phyloP scores from a whole-genome alignment of 2,888 invertebrate species.

The Ophioninae sp. region DNA sequence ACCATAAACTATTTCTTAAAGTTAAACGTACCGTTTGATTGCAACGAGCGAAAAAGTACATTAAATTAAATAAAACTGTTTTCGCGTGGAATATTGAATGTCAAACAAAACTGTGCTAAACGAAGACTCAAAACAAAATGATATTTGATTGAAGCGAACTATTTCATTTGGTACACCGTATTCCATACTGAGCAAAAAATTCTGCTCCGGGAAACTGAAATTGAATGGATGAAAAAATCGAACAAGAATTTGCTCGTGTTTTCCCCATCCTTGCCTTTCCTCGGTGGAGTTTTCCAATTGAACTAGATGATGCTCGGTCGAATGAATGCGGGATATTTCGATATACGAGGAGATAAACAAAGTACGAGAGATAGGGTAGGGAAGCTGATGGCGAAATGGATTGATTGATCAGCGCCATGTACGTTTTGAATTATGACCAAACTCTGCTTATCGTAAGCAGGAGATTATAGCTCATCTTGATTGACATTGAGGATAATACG shows the following conservation, averaged over 20 bases:
- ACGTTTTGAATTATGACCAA: conserved; percentile 43
- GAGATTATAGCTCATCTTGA: conserved; percentile 41
- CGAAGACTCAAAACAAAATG: neutral
- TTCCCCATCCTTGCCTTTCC: neutral
- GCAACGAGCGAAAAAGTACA: neutral
- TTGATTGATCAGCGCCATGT: conserved; percentile 41
- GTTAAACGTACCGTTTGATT: neutral
- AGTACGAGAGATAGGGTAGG: neutral
- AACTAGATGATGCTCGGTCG: neutral
- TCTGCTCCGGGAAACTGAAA: neutral
- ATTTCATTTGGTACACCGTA: neutral
- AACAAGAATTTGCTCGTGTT: neutral
- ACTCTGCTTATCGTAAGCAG: conserved; percentile 45
- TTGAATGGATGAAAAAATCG: conserved; percentile 5
- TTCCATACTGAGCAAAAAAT: neutral
- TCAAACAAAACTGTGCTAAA: neutral
- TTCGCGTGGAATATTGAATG: neutral
- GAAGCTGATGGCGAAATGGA: neutral
- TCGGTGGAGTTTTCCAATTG: neutral
- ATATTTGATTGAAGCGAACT: neutral
- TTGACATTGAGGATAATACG: conserved; percentile 57
- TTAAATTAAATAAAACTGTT: neutral
- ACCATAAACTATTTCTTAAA: neutral
- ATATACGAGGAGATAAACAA: conserved; percentile 7
- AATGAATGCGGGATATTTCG: conserved; percentile 13